Evolutionary conservation across 2,888 invertebrate species (phyloP), one percentile per base, ranked within the genome.

Genomic region (Pantelozetes paolii): DNA sequence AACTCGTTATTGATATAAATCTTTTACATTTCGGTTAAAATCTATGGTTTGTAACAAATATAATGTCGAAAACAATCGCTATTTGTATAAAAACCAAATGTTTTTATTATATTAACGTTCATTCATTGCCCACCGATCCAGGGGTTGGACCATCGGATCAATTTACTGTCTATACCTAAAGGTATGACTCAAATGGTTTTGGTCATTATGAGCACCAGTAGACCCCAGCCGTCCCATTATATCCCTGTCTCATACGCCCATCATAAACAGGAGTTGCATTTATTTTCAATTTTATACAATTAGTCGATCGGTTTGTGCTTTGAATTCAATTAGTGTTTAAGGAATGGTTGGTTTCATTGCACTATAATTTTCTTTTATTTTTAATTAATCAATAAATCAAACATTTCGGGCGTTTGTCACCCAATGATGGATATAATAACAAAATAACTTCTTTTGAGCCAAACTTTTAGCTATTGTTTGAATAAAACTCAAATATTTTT

Each of bases 171-270:
- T 30, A 11, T 30, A 57, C 57, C 64, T 64, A 9, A 40, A 64
- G 28, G 36, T 30, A 62, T 62, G 62, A 62, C 62, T 62, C 62
- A 62, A 62, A 62, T n/a, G 62, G 32, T 18, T 30, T 13, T 11
- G 32, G n/a, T 23, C 64, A 64, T 64, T 64, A 64, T 40, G 20
- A 15, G 20, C 28, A 32, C 1, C 36, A 13, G 11, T 64, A 30
- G 64, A 64, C 64, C 40, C n/a, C 36, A 64, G 30, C n/a, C 40
- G 40, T 40, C 64, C 64, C 15, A 64, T 23, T 64, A 23, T 20
- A 40, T 23, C 20, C 28, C 57, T 6, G n/a, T n/a, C n/a, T n/a
- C n/a, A n/a, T n/a, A n/a, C n/a, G n/a, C 57, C 57, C 57, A 15
- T 57, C 57, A 30, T 57, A 57, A 57, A 57, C 28, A 57, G 13